These are phyloP conservation scores for Lottia scabra DNA, from an alignment of 2,888 invertebrate species.

Conservation along the genomic window DNA sequence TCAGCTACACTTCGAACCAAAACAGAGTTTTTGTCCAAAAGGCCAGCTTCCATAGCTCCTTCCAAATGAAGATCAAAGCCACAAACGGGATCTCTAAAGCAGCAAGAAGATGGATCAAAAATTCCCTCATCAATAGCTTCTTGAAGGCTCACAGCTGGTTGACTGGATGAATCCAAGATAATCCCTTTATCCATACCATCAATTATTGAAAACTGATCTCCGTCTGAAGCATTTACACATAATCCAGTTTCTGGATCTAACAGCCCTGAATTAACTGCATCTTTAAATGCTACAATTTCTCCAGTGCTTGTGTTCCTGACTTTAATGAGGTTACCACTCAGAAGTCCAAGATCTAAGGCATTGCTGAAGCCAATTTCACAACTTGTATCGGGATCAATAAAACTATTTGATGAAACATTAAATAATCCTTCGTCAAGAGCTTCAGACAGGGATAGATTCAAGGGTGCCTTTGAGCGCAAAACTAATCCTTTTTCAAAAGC, in stretches of 20 bases:
- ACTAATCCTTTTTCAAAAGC: slow-evolving; percentile 57
- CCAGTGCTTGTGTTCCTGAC: slow-evolving; percentile 48
- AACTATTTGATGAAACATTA: slow-evolving; percentile 51
- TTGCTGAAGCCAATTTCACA: slow-evolving; percentile 49
- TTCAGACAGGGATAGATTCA: slow-evolving; percentile 57
- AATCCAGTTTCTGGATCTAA: slow-evolving; percentile 45
- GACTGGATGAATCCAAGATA: slow-evolving; percentile 54
- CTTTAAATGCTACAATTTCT: slow-evolving; percentile 45
- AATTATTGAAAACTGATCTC: slow-evolving; percentile 46
- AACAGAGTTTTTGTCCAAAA: slow-evolving; percentile 87
- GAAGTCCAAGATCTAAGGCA: slow-evolving; percentile 50
- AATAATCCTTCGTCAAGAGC: slow-evolving; percentile 59
- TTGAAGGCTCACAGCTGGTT: slow-evolving; percentile 72
- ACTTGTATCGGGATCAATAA: slow-evolving; percentile 56
- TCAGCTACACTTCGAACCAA: slow-evolving; percentile 83
- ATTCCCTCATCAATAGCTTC: slow-evolving; percentile 75
- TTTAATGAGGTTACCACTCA: slow-evolving; percentile 49
- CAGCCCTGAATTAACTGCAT: slow-evolving; percentile 48
- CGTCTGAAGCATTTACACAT: slow-evolving; percentile 43
- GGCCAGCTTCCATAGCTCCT: slow-evolving; percentile 80
- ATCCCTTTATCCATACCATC: slow-evolving; percentile 58
- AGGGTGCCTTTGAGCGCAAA: slow-evolving; percentile 54
- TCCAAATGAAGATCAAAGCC: slow-evolving; percentile 42
- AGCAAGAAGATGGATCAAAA: slow-evolving; percentile 75
- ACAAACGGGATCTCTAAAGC: slow-evolving; percentile 48